Conservation (phyloP, 2,888 invertebrate species). For the Limnephilus rhombicus region DNA sequence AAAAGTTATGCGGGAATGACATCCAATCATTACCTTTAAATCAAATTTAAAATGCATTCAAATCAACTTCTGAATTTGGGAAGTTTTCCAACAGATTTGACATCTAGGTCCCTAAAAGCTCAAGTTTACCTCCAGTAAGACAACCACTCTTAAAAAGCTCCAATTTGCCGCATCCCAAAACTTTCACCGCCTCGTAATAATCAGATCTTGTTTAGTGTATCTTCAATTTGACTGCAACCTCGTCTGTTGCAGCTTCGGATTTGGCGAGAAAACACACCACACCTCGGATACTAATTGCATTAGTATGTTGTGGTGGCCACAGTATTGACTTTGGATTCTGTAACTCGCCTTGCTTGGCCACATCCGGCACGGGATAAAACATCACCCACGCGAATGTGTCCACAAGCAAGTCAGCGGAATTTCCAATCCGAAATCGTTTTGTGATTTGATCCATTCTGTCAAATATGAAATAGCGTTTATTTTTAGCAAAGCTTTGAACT, state of each 20-base stretch:
- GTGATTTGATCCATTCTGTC: neutral
- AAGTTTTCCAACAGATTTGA: neutral
- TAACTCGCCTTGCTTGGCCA: neutral
- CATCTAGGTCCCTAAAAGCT: neutral
- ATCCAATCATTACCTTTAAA: neutral
- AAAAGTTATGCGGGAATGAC: too few relatives aligned
- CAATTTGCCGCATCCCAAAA: neutral
- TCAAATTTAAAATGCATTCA: neutral
- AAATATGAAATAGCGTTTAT: neutral
- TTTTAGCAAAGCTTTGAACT: neutral
- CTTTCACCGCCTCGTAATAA: neutral
- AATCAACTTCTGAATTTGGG: neutral
- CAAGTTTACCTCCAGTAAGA: neutral
- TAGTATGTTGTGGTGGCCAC: constrained; percentile 13
- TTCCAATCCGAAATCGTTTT: neutral
- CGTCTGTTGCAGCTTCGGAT: neutral
- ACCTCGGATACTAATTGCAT: constrained; percentile 23
- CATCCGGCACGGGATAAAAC: neutral
- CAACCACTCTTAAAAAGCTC: neutral
- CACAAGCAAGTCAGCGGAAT: neutral
- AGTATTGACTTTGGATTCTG: constrained; percentile 35
- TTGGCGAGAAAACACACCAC: constrained; percentile 25
- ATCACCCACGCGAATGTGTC: neutral
- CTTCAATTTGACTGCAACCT: neutral
- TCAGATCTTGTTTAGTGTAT: neutral